Base-by-base conservation (phyloP, 1,140 invertebrate species). In the Apocrypta bakeri region DNA sequence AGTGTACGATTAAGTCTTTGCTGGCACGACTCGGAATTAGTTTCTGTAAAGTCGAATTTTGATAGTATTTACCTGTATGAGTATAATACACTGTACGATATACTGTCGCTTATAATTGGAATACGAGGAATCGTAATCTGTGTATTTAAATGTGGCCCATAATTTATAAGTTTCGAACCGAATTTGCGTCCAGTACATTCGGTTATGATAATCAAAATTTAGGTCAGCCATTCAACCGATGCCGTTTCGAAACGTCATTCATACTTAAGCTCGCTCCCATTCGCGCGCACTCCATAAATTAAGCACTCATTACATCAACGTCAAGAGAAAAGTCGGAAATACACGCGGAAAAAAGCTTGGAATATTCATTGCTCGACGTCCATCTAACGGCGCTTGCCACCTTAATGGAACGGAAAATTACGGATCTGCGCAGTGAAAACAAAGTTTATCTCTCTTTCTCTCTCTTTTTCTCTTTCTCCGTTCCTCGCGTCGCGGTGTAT, bases 391-490 rank as follows among this genome's bases (percentile, higher is more conserved):
- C 33, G 25, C 8, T 11, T 72, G 27, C 40, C 0, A 17, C 33
- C 9, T 40, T 76, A 76, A 82, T 82, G 73, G 73, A 69, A 77
- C 25, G 74, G 61, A 69, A 69, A 75, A 81, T 75, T 76, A 56
- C n/a, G 80, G 63, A 68, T 48, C 37, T 14, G 64, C n/a, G 27
- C 37, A 17, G 48, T 6, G 48, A 56, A 66, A 80, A 79, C 40
- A 80, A 82, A 76, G 40, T 82, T 81, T 66, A 6, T 29, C 27
- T 17, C 17, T 56, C 48, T 56, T 17, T 48, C 42, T 17, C 42
- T 48, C 42, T 48, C 42, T 14, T 4, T 48, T 17, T 48, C 48
- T 56, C 42, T 17, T 17, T 48, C 42, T 48, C 42, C 3, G 1
- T 48, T 17, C 21, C 48, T 56, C 27, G 2, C 1, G 0, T 6